These are phyloP conservation scores for Argyresthia albistria DNA, from an alignment of 2,888 invertebrate species.

Conservation along the genomic window DNA sequence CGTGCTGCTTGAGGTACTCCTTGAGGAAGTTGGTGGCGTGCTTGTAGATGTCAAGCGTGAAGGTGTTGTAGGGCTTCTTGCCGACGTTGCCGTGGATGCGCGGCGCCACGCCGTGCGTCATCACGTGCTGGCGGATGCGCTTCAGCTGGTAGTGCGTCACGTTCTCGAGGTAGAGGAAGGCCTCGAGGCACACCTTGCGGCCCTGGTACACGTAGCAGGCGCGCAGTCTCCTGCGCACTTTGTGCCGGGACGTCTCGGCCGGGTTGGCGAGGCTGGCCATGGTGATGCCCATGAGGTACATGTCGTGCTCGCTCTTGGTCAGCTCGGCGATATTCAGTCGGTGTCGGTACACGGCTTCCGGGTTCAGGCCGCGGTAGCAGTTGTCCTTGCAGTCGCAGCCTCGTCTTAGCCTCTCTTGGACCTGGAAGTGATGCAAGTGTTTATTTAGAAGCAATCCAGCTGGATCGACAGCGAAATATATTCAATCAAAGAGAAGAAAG, in stretches of 20 bases:
- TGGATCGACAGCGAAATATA: too few species aligned
- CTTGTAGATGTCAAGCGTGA: slow-evolving; percentile 83
- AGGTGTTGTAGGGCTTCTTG: slow-evolving; percentile 85
- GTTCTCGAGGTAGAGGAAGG: slow-evolving; percentile 84
- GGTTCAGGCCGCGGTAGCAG: slow-evolving; percentile 81
- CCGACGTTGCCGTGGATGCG: slow-evolving; percentile 85
- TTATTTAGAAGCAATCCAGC: not conserved
- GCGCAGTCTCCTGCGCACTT: slow-evolving; percentile 79
- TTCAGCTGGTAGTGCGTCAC: slow-evolving; percentile 86
- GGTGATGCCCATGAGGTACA: slow-evolving; percentile 89
- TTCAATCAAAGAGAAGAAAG: too few species aligned
- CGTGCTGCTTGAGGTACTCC: slow-evolving; percentile 79
- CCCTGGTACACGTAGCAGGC: slow-evolving; percentile 86
- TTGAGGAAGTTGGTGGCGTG: slow-evolving; percentile 84
- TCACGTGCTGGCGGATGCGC: slow-evolving; percentile 82
- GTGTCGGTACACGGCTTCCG: slow-evolving; percentile 83
- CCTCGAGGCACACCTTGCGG: slow-evolving; percentile 82
- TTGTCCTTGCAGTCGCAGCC: slow-evolving; percentile 86
- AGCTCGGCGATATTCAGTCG: slow-evolving; percentile 84
- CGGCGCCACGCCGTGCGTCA: slow-evolving; percentile 85
- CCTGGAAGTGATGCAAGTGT: slow-evolving; percentile 52
- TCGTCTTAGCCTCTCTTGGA: slow-evolving; percentile 76
- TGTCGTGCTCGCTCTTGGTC: slow-evolving; percentile 86
- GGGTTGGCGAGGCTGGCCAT: slow-evolving; percentile 86
- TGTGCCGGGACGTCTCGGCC: slow-evolving; percentile 79